Evolutionary conservation across 1,140 invertebrate species (phyloP).

Genomic region (Lysiphlebus fabarum): DNA sequence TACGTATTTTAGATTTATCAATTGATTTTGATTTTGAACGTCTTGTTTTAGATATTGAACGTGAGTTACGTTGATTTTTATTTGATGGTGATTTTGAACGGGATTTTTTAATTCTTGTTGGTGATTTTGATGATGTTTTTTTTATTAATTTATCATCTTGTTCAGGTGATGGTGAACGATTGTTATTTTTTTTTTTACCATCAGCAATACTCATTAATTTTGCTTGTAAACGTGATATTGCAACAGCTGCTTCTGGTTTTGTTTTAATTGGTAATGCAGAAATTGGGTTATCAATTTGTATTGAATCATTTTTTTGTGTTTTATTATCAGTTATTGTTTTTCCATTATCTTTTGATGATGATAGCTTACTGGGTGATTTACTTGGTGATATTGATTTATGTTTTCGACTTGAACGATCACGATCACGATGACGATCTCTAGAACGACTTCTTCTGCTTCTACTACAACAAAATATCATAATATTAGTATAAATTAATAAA

Average conservation of each 20-base stretch:
- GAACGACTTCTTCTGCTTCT: slow-evolving; percentile 56
- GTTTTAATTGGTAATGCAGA: slow-evolving; percentile 49
- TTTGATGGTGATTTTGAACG: slow-evolving; percentile 42
- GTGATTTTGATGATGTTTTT: slow-evolving; percentile 47
- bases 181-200: slow-evolving; percentile 50
- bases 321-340: slow-evolving; percentile 47
- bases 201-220: slow-evolving; percentile 62
- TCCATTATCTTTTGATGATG: slow-evolving; percentile 43
- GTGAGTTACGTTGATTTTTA: slow-evolving; percentile 36
- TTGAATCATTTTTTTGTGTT: slow-evolving; percentile 47
- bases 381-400: slow-evolving; percentile 39
- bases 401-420: slow-evolving; percentile 52
- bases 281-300: slow-evolving; percentile 49
- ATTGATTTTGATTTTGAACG: slow-evolving; percentile 32
- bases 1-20: slow-evolving; percentile 34
- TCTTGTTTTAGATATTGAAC: slow-evolving; percentile 35
- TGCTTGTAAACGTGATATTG: slow-evolving; percentile 60
- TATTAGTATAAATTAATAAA: too few relatives aligned
- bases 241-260: slow-evolving; percentile 53
- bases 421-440: slow-evolving; percentile 52
- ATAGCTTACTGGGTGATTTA: slow-evolving; percentile 48
- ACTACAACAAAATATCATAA: too few relatives aligned
- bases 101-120: slow-evolving; percentile 39
- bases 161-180: slow-evolving; percentile 47
- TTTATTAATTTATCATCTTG: slow-evolving; percentile 30